Evolutionary conservation across 2,888 invertebrate species (phyloP).

Genomic region (Melipona bicolor): DNA sequence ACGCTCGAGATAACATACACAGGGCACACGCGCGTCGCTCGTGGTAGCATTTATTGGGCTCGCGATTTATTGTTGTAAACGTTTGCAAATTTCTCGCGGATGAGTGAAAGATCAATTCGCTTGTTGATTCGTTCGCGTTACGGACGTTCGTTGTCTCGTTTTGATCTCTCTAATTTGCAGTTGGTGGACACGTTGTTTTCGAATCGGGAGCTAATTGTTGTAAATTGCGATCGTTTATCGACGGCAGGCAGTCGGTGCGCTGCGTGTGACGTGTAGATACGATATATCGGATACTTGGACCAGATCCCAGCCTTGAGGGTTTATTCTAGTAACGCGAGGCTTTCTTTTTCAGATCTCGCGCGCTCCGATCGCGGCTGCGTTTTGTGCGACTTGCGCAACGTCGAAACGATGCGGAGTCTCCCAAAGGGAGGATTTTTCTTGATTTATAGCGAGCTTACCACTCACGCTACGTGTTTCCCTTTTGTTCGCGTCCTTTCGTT

Average conservation of each 20-base stretch:
- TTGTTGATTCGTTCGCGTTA: background rate
- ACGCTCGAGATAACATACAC: background rate
- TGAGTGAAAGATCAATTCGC: background rate
- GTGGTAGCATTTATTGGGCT: too few relatives aligned
- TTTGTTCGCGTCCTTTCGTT: background rate
- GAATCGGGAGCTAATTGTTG: background rate
- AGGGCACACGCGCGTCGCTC: too few relatives aligned
- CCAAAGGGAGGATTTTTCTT: background rate
- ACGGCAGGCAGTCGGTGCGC: slow-evolving; percentile 11
- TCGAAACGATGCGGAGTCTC: background rate
- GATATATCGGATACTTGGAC: slow-evolving; percentile 49
- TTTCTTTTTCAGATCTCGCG: slow-evolving; percentile 38
- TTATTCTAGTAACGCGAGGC: slow-evolving; percentile 57
- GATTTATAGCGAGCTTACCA: background rate
- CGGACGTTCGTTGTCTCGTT: background rate
- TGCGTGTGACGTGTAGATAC: slow-evolving; percentile 15
- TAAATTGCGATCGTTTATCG: slow-evolving; percentile 42
- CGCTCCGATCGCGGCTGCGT: slow-evolving; percentile 7
- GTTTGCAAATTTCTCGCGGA: background rate
- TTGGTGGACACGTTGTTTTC: too few relatives aligned
- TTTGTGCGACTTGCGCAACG: slow-evolving; percentile 23
- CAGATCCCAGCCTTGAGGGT: slow-evolving; percentile 55
- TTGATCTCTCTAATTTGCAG: too few relatives aligned
- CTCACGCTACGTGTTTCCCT: background rate
- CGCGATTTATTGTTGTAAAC: background rate